Evolutionary conservation across 2,888 invertebrate species (phyloP), one percentile per base, ranked within the genome.

Genomic region (Prenolepis imparis): DNA sequence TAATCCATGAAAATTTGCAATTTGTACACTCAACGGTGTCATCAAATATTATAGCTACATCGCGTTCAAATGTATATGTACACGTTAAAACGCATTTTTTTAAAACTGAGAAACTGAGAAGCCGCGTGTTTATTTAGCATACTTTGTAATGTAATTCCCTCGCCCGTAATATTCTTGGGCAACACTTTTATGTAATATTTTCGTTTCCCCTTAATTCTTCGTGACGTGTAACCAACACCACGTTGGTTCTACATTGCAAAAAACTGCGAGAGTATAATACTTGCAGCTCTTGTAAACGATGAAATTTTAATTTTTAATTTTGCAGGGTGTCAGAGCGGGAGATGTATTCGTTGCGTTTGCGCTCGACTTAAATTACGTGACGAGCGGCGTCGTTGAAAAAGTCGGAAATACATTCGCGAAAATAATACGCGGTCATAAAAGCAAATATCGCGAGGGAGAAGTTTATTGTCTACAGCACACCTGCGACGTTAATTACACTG

Each of bases 231-330:
- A 80, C 78, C 70, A 70, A 80, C 78, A 80, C 78, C 78, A 36
- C 15, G 48, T 52, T 52, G 70, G 59, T 5, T 24, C 32, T 44
- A 28, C 18, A 21, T 70, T 70, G 78, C 57, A 61, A 80, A 78
- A 80, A 80, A 59, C 57, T 28, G 11, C 36, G 28, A n/a, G 44
- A 18, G 24, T 61, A n/a, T n/a, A n/a, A n/a, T n/a, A 70, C 41
- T 68, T 64, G 66, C 48, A 70, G 39, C 81, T 72, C 75, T 74
- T 87, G 90, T 90, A 89, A 90, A 72, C 72, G 78, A 77, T 90
- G 90, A 90, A 90, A 86, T 86, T 89, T 89, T 88, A 86, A 90
- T 90, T 84, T 86, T 80, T 87, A 88, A 90, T 90, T 80, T 90
- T 81, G 57, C 57, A 63, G 63, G 86, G 82, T 82, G 81, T 81